These are phyloP conservation scores for Botia kubotai DNA, from an alignment of 2,797 vertebrate species.

Conservation along the genomic window DNA sequence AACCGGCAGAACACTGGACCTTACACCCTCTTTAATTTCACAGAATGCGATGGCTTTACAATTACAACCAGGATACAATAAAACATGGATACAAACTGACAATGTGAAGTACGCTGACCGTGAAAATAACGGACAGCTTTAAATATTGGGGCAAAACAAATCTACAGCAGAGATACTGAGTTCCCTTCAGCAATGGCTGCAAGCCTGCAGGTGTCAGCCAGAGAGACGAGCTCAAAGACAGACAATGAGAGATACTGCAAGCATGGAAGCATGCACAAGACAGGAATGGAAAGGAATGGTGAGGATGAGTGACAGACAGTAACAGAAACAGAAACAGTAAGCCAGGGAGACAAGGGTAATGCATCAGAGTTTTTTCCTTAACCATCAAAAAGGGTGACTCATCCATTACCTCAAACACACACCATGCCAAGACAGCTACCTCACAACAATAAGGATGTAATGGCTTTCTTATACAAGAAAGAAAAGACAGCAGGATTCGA, in stretches of 20 bases:
- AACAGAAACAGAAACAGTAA: neutral
- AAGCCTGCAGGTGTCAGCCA: neutral
- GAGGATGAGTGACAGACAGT: neutral
- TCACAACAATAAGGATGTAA: conserved; percentile 8
- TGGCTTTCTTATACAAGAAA: conserved; percentile 16
- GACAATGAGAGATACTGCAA: neutral
- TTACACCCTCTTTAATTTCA: neutral
- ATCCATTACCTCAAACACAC: conserved; percentile 39
- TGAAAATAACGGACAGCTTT: neutral
- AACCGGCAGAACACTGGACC: neutral
- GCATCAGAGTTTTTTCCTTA: conserved; percentile 41
- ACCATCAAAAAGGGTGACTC: conserved; percentile 58
- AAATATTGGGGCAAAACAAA: neutral
- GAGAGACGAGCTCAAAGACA: neutral
- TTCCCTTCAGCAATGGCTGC: neutral
- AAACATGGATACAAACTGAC: neutral
- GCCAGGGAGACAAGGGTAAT: conserved; percentile 13
- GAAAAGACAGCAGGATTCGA: neutral
- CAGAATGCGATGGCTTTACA: neutral
- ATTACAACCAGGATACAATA: neutral
- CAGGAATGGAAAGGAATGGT: neutral
- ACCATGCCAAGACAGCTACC: conserved; percentile 34
- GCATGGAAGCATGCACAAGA: conserved; percentile 10
- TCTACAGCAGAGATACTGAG: neutral
- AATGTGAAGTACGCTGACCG: neutral